Percentiles rank a stretch among this genome's conserved stretches.
These are phyloP conservation scores for Zeuzera pyrina DNA, from an alignment of 2,888 invertebrate species.

Conservation along the genomic window DNA sequence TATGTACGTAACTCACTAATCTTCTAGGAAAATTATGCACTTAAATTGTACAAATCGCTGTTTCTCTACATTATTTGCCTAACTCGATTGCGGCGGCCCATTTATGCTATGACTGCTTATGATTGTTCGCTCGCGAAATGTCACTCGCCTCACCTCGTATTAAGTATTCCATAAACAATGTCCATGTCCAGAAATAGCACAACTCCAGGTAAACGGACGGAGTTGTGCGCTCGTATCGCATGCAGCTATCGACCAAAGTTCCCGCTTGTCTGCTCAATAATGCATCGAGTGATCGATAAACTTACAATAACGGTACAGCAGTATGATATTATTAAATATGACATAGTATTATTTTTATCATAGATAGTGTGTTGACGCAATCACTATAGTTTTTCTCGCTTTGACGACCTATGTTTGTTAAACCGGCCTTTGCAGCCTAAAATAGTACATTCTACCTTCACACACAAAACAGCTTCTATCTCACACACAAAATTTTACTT, in stretches of 20 bases:
- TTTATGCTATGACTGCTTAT: too few relatives aligned
- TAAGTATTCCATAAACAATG: constrained; percentile 64
- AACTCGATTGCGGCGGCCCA: too few relatives aligned
- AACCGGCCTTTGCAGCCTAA: too few relatives aligned
- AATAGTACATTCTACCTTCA: too few relatives aligned
- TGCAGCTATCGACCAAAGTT: constrained; percentile 29
- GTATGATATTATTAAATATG: constrained; percentile 33
- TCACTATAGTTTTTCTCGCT: too few relatives aligned
- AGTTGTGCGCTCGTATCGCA: constrained; percentile 26
- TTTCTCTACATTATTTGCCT: too few relatives aligned
- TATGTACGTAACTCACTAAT: too few relatives aligned
- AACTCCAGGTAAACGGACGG: constrained; percentile 40
- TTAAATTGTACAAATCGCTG: too few relatives aligned
- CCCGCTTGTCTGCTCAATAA: constrained; percentile 50
- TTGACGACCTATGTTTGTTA: too few relatives aligned
- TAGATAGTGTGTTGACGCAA: background rate
- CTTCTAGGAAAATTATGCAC: too few relatives aligned
- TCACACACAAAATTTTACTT: too few relatives aligned
- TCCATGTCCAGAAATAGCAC: constrained; percentile 50
- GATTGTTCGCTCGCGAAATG: constrained; percentile 43
- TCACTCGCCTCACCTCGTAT: constrained; percentile 36
- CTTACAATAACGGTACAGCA: constrained; percentile 25
- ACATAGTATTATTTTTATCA: background rate
- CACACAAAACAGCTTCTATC: background rate
- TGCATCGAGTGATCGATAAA: constrained; percentile 61